Evolutionary conservation across 2,888 invertebrate genomes (phyloP).

Genomic region (Eudasyphora cyanicolor): DNA sequence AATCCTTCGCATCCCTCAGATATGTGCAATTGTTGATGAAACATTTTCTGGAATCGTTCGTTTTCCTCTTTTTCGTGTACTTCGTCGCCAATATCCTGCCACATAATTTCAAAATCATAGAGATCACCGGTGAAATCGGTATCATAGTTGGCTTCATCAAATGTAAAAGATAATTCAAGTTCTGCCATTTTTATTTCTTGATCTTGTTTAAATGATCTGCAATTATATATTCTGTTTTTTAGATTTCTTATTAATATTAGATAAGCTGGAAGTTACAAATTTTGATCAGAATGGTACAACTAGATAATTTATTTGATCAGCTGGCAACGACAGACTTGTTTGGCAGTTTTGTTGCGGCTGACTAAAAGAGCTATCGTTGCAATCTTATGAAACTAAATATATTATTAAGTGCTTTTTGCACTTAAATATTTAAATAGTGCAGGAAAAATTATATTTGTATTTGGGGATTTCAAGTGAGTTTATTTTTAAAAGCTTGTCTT

Average conservation of each 20-base stretch:
- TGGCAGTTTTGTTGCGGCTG: neutral
- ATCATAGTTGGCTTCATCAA: slow-evolving; percentile 56
- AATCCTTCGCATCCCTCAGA: neutral
- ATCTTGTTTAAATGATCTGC: neutral
- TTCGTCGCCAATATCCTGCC: slow-evolving; percentile 67
- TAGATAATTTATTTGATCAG: too few relatives aligned
- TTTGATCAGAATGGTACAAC: too few relatives aligned
- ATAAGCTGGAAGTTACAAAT: too few relatives aligned
- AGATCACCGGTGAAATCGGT: slow-evolving; percentile 64
- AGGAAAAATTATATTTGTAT: too few relatives aligned
- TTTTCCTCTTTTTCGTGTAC: slow-evolving; percentile 52
- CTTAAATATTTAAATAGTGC: too few relatives aligned
- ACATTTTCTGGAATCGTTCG: slow-evolving; percentile 49
- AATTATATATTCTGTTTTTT: neutral
- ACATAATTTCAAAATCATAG: slow-evolving; percentile 69
- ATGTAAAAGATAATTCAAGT: slow-evolving; percentile 65
- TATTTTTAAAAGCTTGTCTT: too few relatives aligned
- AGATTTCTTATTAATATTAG: too few relatives aligned
- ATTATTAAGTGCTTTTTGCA: too few relatives aligned
- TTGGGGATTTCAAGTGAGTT: too few relatives aligned
- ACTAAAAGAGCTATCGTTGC: too few relatives aligned
- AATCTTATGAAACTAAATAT: too few relatives aligned
- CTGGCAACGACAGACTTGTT: too few relatives aligned
- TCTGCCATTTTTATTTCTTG: slow-evolving; percentile 58
- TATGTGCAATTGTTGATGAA: slow-evolving; percentile 42